phyloP scores from a whole-genome alignment of 2,797 vertebrate species.

The Cercopithecus hamlyni region DNA sequence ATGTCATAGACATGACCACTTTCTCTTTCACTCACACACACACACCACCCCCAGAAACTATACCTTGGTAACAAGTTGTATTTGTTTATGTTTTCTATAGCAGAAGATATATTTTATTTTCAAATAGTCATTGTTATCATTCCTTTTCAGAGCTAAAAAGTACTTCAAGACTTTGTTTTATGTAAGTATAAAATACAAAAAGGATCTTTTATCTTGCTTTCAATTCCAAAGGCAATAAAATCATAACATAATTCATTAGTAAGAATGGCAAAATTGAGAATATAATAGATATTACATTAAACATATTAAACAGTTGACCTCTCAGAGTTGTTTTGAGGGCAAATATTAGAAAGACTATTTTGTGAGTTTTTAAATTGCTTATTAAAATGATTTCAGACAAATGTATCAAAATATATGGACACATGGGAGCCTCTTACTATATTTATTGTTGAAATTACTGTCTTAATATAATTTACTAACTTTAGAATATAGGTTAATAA shows the following conservation, averaged over 20 bases:
- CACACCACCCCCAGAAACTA: neutral
- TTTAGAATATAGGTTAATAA: neutral
- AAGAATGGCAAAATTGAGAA: neutral
- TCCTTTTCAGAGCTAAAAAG: neutral
- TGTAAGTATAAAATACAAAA: conserved; percentile 5
- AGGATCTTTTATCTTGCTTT: neutral
- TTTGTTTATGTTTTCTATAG: neutral
- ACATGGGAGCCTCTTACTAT: neutral
- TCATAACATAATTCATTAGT: neutral
- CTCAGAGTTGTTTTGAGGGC: neutral
- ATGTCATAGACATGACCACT: neutral
- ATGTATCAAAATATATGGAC: neutral
- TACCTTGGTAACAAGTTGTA: neutral
- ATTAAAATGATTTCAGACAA: neutral
- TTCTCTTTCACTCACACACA: neutral
- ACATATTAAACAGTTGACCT: neutral
- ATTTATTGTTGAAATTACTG: neutral
- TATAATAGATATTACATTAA: neutral
- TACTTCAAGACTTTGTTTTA: neutral
- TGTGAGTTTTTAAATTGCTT: neutral
- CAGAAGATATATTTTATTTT: neutral
- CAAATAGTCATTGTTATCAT: neutral
- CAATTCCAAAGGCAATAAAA: neutral
- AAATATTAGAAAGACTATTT: neutral
- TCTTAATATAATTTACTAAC: neutral